Percentiles rank a stretch among this genome's conserved stretches.
These are phyloP conservation scores for Erannis defoliaria DNA, from an alignment of 2,888 invertebrate species.

Conservation along the genomic window DNA sequence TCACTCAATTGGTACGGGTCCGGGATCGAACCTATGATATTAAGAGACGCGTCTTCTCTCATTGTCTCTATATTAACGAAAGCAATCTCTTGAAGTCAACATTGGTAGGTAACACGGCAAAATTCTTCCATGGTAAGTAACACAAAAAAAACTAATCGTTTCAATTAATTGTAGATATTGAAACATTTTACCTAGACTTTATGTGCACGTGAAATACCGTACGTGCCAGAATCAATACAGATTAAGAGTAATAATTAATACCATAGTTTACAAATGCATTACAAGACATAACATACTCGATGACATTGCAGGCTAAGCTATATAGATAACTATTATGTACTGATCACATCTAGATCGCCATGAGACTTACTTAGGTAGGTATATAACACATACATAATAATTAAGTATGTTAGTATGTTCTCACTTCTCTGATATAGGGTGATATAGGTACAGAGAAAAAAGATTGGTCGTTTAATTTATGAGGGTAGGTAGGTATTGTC, in stretches of 20 bases:
- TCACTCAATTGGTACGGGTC: too few relatives aligned
- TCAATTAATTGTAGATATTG: background rate
- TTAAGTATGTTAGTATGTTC: background rate
- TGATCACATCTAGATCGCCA: conserved; percentile 44
- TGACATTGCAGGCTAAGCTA: conserved; percentile 30
- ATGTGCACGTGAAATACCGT: conserved; percentile 2
- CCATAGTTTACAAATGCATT: conserved; percentile 7
- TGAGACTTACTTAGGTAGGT: conserved; percentile 27
- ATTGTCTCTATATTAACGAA: too few relatives aligned
- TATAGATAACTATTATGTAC: conserved; percentile 29
- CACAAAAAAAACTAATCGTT: background rate
- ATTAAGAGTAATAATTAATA: conserved; percentile 3
- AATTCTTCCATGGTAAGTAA: too few relatives aligned
- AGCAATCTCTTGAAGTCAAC: background rate
- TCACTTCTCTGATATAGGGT: background rate
- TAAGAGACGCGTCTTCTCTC: too few relatives aligned
- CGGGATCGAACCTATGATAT: too few relatives aligned
- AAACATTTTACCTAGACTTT: conserved; percentile 6
- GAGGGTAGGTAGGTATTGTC: too few relatives aligned
- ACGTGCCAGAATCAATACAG: conserved; percentile 16
- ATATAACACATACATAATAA: background rate
- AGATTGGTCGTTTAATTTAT: background rate
- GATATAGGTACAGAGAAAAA: background rate
- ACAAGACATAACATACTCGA: conserved; percentile 8
- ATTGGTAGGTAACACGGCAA: background rate